Evolutionary conservation across 92 coral and sea anemone genomes (phyloP), one percentile per base, ranked within the genome.

Genomic region (Galaxea fascicularis): DNA sequence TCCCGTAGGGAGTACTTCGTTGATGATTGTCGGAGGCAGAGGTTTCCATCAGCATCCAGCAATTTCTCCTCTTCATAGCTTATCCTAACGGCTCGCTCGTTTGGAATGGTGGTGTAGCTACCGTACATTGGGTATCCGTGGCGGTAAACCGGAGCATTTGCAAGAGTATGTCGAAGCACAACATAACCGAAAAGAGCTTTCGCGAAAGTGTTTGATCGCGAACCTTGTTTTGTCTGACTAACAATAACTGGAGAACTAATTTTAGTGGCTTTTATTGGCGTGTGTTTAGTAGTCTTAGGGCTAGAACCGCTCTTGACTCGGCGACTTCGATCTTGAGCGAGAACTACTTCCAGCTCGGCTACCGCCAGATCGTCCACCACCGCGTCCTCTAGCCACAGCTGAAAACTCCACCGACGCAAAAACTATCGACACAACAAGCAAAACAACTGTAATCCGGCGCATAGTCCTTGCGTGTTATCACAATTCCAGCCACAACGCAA

Each of bases 91-190:
- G 86, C 86, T 46, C 86, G 77, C 25, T 70, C 45, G 0, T 30
- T 39, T 30, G 86, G 78, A 30, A 82, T 29, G 41, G 35, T 8
- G 7, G 54, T 58, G 30, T 69, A 70, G 14, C 68, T 17, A 2
- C 78, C 56, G 86, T 69, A 53, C 86, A 82, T 70, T 44, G 86
- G 86, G 31, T 66, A 82, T 54, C 77, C 85, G 4, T 16, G 18
- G 1, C 85, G 65, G 20, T 80, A 80, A 8, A 80, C 67, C 20
- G 77, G 85, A 10, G 85, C 85, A 29, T 31, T 67, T 17, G 18
- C 24, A 1, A 69, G 51, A 9, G 21, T 11, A 25, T 67, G 29
- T 17, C 85, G 75, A 13, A 44, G 12, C 4, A n/a, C 41, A 7
- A 69, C 3, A 25, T 80, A 69, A 20, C 47, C 85, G 13, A 28